Percentiles rank a stretch among this genome's conserved stretches.
Conservation (phyloP, 2,113 vertebrate species). For the Hystrix brachyura region DNA sequence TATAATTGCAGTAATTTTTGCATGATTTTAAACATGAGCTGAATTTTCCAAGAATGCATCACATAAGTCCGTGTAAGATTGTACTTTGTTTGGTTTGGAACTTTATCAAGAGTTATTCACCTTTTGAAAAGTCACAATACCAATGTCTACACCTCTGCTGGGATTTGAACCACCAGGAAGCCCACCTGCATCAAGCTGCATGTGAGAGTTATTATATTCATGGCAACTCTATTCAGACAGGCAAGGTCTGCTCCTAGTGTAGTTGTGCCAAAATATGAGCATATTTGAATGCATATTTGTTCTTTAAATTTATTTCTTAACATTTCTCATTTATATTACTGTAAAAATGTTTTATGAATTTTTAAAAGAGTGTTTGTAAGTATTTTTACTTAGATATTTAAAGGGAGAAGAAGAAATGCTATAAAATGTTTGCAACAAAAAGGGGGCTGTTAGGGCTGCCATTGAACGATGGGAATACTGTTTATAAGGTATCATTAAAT, state of each 20-base stretch:
- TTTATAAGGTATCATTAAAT: background rate
- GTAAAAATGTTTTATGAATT: background rate
- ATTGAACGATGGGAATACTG: background rate
- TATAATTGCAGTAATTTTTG: background rate
- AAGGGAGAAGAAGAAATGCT: background rate
- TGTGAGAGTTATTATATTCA: background rate
- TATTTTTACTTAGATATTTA: background rate
- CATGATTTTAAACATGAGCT: background rate
- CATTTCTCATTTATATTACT: background rate
- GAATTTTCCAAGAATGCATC: constrained; percentile 20
- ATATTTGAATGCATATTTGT: background rate
- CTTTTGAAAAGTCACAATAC: constrained; percentile 49
- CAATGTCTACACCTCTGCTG: background rate
- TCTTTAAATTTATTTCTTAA: background rate
- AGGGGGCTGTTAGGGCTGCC: background rate
- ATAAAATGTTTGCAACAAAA: background rate
- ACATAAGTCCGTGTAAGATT: background rate
- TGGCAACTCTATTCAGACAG: accelerated
- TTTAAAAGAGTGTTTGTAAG: background rate
- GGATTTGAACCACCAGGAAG: background rate
- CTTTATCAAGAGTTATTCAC: constrained; percentile 35
- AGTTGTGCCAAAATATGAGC: background rate
- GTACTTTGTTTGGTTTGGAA: constrained; percentile 6
- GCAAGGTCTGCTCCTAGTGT: background rate
- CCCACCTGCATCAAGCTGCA: background rate